Evolutionary conservation across 2,113 vertebrate species (phyloP).

Genomic region (Lipotes vexillifer): DNA sequence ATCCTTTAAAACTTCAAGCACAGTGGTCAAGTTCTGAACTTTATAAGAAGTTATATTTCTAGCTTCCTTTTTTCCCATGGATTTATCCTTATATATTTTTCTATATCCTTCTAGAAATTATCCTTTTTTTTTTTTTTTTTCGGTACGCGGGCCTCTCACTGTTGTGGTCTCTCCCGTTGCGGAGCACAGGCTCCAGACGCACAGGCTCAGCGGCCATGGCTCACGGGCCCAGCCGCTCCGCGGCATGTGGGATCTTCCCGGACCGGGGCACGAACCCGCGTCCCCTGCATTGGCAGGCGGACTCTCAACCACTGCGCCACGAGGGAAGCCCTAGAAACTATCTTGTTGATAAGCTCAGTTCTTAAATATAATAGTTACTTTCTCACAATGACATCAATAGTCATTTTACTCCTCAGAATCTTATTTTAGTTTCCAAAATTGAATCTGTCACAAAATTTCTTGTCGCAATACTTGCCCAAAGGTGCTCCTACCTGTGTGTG

Average conservation of each 20-base stretch:
- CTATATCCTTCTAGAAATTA: not conserved
- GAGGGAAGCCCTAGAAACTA: too few relatives aligned
- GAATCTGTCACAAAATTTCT: not conserved
- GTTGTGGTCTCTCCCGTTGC: too few relatives aligned
- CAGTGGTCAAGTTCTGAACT: not conserved
- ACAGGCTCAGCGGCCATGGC: too few relatives aligned
- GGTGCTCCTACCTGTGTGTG: not conserved
- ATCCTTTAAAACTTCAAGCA: conserved; percentile 9
- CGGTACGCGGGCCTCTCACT: too few relatives aligned
- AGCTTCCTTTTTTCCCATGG: not conserved
- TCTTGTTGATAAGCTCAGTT: not conserved
- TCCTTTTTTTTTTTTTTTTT: not conserved
- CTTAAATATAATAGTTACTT: not conserved
- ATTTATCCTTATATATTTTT: conserved; percentile 1
- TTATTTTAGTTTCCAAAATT: not conserved
- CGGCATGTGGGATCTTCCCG: too few relatives aligned
- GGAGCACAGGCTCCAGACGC: too few relatives aligned
- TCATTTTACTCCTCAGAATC: not conserved
- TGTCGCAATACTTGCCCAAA: not conserved
- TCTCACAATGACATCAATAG: not conserved
- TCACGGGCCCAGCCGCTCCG: too few relatives aligned
- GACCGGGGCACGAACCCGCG: too few relatives aligned
- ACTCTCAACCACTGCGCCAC: too few relatives aligned
- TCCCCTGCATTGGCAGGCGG: too few relatives aligned
- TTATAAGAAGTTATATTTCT: not conserved